Conservation (phyloP, 2,888 invertebrate genomes). For the Bembecia ichneumoniformis region DNA sequence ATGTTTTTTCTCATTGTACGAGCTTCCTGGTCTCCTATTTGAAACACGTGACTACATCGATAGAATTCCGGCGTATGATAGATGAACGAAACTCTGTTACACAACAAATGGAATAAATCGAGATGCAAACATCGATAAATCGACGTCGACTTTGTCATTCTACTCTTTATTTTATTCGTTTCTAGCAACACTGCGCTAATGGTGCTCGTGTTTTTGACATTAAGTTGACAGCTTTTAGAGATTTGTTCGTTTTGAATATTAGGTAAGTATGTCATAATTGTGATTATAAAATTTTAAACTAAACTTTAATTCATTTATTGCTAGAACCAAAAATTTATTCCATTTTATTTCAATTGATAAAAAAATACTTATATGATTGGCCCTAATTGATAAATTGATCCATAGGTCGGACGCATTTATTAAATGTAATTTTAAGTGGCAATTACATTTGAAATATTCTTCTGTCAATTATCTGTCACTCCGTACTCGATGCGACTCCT, state of each 20-base stretch:
- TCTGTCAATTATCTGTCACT: not conserved
- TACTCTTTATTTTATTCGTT: slow-evolving; percentile 34
- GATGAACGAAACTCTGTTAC: slow-evolving; percentile 37
- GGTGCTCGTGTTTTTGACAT: slow-evolving; percentile 32
- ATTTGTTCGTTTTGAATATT: not conserved
- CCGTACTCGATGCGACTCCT: not conserved
- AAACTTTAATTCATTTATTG: no score
- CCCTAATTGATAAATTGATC: no score
- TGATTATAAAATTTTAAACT: no score
- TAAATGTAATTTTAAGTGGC: not conserved
- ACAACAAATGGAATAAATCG: slow-evolving; percentile 48
- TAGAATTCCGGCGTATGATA: slow-evolving; percentile 34
- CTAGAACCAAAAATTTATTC: no score
- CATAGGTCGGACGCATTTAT: no score
- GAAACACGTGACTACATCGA: slow-evolving; percentile 24
- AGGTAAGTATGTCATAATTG: no score
- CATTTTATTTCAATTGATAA: no score
- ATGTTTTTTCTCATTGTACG: not conserved
- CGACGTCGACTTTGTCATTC: slow-evolving; percentile 46
- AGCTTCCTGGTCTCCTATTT: slow-evolving; percentile 16
- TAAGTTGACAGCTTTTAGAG: slow-evolving; percentile 33
- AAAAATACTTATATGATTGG: no score
- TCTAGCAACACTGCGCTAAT: slow-evolving; percentile 38
- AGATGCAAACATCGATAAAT: slow-evolving; percentile 42
- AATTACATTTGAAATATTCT: not conserved